Conservation (phyloP, 2,888 invertebrate species). For the Eupithecia vulgata region DNA sequence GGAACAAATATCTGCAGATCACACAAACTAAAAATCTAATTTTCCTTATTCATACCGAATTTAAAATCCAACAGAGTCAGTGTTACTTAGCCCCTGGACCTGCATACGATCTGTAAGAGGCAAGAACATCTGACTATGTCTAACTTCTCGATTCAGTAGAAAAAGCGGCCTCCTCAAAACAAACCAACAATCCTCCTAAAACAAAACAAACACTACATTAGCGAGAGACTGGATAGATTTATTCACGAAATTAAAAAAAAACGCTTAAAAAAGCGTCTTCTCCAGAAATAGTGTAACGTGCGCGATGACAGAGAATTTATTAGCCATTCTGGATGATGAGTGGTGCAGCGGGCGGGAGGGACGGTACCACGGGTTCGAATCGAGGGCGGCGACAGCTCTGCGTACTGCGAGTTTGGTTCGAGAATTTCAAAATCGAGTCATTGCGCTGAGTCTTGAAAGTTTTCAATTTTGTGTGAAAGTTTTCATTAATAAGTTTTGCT, state of each 20-base stretch:
- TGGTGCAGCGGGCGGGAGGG: constrained; percentile 32
- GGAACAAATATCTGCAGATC: too few relatives aligned
- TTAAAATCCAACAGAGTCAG: too few relatives aligned
- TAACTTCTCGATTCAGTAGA: background rate
- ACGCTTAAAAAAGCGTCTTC: constrained; percentile 48
- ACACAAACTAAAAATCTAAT: too few relatives aligned
- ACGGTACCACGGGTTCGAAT: constrained; percentile 16
- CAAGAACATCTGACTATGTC: background rate
- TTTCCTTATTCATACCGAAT: too few relatives aligned
- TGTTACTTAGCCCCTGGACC: too few relatives aligned
- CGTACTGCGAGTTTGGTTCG: constrained; percentile 9
- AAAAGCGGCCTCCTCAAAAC: background rate
- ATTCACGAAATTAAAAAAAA: constrained; percentile 46
- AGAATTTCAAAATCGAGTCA: background rate
- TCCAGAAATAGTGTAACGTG: constrained; percentile 70
- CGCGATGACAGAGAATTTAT: constrained; percentile 81
- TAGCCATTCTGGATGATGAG: constrained; percentile 77
- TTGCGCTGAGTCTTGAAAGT: background rate
- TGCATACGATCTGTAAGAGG: background rate
- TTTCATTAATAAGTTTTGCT: background rate
- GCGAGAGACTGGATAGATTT: constrained; percentile 47
- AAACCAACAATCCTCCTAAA: constrained; percentile 12
- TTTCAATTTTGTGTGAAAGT: background rate
- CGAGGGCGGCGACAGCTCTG: background rate
- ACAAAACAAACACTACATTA: constrained; percentile 40